Evolutionary conservation across 2,797 vertebrate species (phyloP).

Genomic region (Oreortyx pictus): DNA sequence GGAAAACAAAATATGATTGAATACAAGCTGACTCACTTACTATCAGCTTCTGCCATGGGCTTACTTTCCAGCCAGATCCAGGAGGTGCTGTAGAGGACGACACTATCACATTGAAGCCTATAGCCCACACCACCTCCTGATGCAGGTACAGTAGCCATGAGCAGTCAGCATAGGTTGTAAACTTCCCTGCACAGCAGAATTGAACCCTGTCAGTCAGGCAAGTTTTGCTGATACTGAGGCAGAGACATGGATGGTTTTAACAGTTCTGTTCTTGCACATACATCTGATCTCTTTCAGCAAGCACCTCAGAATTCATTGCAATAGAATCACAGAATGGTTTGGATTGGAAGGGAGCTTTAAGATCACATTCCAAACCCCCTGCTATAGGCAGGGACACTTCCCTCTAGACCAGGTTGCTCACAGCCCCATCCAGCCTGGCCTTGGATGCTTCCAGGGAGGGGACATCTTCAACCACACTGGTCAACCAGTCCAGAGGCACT

Average conservation of each 20-base stretch:
- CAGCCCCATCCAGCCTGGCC: too few species aligned
- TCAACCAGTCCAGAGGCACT: too few species aligned
- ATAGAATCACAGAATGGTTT: too few species aligned
- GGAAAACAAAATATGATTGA: background rate
- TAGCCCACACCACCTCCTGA: background rate
- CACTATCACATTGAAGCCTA: background rate
- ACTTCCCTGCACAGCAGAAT: background rate
- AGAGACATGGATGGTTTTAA: background rate
- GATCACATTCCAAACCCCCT: too few species aligned
- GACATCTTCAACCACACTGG: too few species aligned
- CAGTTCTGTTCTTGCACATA: background rate
- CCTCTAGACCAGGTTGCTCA: too few species aligned
- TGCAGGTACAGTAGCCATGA: background rate
- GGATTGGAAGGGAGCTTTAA: too few species aligned
- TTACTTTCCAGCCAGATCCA: background rate
- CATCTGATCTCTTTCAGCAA: background rate
- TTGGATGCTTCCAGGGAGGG: too few species aligned
- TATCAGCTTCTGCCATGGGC: background rate
- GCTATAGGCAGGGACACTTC: too few species aligned
- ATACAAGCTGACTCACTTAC: background rate
- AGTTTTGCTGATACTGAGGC: background rate
- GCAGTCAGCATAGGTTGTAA: background rate
- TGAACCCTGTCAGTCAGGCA: background rate
- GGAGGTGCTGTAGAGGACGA: background rate
- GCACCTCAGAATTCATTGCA: background rate